Evolutionary conservation across 2,113 vertebrate genomes (phyloP).

Genomic region (Tylochromis polylepis): DNA sequence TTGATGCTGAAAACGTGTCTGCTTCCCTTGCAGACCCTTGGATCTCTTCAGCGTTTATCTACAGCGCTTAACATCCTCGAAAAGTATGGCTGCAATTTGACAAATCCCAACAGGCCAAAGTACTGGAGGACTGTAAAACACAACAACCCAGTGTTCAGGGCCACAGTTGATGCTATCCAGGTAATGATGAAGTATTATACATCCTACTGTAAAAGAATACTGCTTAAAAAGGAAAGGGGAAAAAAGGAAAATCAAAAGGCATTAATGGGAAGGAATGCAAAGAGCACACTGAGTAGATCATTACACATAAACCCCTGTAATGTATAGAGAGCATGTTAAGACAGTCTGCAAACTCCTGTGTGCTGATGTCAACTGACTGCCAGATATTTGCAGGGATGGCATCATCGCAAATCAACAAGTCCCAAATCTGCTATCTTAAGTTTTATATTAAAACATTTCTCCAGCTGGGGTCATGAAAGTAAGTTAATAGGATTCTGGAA

Average conservation of each 20-base stretch:
- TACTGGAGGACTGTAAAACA: conserved; percentile 89
- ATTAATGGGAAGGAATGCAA: neutral
- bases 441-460: too few species aligned
- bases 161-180: conserved; percentile 83
- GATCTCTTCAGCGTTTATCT: conserved; percentile 71
- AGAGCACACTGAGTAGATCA: neutral
- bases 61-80: conserved; percentile 87
- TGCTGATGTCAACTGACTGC: too few species aligned
- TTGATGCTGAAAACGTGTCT: neutral
- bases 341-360: too few species aligned
- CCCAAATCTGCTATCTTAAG: too few species aligned
- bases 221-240: neutral
- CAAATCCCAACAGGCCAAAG: conserved; percentile 79
- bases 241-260: neutral
- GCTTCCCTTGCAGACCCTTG: conserved; percentile 46
- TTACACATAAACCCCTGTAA: too few species aligned
- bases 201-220: neutral
- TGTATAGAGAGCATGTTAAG: too few species aligned
- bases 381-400: too few species aligned
- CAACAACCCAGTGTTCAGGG: conserved; percentile 88
- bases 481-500: too few species aligned
- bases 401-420: too few species aligned
- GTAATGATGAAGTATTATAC: conserved; percentile 46
- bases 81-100: conserved; percentile 87
- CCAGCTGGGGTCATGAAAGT: too few species aligned